Percentiles rank a stretch among this genome's conserved stretches.
phyloP scores from a whole-genome alignment of 2,888 invertebrate species.

The Eupithecia exiguata region DNA sequence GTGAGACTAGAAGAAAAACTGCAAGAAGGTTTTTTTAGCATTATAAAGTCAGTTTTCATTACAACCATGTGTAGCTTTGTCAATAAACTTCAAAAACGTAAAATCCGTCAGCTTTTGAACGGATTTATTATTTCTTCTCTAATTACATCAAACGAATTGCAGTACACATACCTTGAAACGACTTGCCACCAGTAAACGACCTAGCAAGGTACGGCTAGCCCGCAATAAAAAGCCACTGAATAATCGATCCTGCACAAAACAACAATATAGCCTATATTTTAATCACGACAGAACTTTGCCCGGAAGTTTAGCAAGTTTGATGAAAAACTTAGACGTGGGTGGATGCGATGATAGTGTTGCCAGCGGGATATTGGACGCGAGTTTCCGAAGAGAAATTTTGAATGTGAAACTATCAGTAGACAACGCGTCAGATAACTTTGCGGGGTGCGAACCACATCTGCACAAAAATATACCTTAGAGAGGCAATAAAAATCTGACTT shows the following conservation, averaged over 20 bases:
- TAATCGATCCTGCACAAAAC: slow-evolving; percentile 23
- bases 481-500: not conserved
- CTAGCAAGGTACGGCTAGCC: not conserved
- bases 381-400: slow-evolving; percentile 9
- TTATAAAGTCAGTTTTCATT: not conserved
- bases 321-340: slow-evolving; percentile 50
- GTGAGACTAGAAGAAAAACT: not conserved
- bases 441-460: not conserved
- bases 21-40: not conserved
- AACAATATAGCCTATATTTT: slow-evolving; percentile 43
- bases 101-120: not conserved
- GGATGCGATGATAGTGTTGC: slow-evolving; percentile 41
- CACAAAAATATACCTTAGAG: not conserved
- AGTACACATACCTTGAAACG: not conserved
- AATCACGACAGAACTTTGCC: slow-evolving; percentile 49
- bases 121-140: not conserved
- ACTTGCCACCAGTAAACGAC: not conserved
- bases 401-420: slow-evolving; percentile 12
- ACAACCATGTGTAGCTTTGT: not conserved
- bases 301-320: slow-evolving; percentile 46
- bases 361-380: slow-evolving; percentile 14
- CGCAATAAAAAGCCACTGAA: slow-evolving; percentile 7
- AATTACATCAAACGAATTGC: not conserved
- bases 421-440: slow-evolving; percentile 1
- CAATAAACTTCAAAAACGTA: not conserved